Conservation (phyloP, 37 sponge, comb jelly and placozoan species). For the Cladorhizidae sp. region DNA sequence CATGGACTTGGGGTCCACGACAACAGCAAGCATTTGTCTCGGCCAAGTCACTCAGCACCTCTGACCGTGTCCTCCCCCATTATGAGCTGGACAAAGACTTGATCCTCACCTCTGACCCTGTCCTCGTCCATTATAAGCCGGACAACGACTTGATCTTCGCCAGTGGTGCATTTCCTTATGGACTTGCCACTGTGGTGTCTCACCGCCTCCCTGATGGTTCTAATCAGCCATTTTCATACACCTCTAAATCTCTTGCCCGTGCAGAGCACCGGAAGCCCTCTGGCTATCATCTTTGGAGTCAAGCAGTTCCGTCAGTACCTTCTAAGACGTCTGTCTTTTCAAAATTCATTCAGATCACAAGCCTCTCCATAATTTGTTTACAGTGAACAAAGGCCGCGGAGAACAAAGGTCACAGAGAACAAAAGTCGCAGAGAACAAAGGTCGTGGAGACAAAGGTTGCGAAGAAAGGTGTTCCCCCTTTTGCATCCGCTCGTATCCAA, state of each 20-base stretch:
- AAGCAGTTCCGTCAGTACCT: conserved; percentile 25
- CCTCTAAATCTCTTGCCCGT: conserved; percentile 12
- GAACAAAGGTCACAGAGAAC: no score
- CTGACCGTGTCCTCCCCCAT: conserved; percentile 29
- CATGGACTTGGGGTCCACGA: conserved; percentile 22
- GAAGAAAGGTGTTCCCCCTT: neutral
- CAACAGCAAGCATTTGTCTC: conserved; percentile 32
- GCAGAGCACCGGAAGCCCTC: conserved; percentile 19
- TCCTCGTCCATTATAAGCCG: conserved; percentile 38
- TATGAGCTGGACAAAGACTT: conserved; percentile 5
- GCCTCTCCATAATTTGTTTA: conserved; percentile 29
- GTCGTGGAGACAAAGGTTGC: no score
- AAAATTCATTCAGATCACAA: conserved; percentile 39
- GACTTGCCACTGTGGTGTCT: conserved; percentile 45
- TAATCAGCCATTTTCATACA: conserved; percentile 20
- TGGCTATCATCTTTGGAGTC: conserved; percentile 33
- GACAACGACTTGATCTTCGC: neutral
- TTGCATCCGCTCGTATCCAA: conserved; percentile 45
- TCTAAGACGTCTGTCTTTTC: conserved; percentile 14
- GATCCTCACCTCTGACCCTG: conserved; percentile 12
- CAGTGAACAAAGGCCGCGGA: neutral
- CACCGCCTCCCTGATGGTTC: neutral
- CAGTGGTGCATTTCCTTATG: conserved; percentile 42
- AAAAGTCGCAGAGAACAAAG: no score
- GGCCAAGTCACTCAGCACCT: conserved; percentile 23